phyloP scores from a whole-genome alignment of 1,140 invertebrate species.

The Cepaea nemoralis region DNA sequence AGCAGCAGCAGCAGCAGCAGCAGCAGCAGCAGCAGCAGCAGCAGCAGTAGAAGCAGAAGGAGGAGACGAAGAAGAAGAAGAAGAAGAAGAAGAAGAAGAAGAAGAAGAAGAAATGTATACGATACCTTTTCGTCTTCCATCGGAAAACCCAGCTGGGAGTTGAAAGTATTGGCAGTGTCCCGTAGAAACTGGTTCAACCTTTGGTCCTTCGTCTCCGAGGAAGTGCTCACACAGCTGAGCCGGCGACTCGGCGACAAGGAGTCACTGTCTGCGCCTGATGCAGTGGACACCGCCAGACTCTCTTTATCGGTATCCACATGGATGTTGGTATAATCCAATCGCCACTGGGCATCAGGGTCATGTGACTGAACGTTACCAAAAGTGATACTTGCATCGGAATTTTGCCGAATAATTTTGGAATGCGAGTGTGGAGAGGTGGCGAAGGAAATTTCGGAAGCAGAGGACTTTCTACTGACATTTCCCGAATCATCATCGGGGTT shows the following conservation, averaged over 20 bases:
- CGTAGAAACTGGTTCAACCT: conserved; percentile 39
- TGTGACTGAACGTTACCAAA: conserved; percentile 46
- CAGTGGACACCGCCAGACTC: conserved; percentile 27
- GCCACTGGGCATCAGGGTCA: conserved; percentile 57
- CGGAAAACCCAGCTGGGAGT: background rate
- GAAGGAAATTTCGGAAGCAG: background rate
- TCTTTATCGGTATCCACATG: conserved; percentile 61
- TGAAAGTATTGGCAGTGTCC: conserved; percentile 29
- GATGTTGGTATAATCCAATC: conserved; percentile 63
- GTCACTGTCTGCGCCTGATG: background rate
- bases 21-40: too few species aligned
- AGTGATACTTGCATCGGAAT: conserved; percentile 17
- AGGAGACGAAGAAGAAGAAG: too few species aligned
- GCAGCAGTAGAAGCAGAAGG: too few species aligned
- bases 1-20: too few species aligned
- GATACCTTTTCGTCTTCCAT: conserved; percentile 37
- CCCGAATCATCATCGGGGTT: background rate
- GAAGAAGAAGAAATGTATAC: background rate
- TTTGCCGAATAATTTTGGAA: conserved; percentile 12
- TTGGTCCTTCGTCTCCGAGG: conserved; percentile 22
- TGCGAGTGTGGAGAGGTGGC: background rate
- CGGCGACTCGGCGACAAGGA: background rate
- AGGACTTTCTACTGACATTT: conserved; percentile 7
- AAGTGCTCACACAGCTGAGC: conserved; percentile 27
- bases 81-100: background rate